Conservation (phyloP, 2,888 invertebrate genomes). For the Ectemnius continuus region DNA sequence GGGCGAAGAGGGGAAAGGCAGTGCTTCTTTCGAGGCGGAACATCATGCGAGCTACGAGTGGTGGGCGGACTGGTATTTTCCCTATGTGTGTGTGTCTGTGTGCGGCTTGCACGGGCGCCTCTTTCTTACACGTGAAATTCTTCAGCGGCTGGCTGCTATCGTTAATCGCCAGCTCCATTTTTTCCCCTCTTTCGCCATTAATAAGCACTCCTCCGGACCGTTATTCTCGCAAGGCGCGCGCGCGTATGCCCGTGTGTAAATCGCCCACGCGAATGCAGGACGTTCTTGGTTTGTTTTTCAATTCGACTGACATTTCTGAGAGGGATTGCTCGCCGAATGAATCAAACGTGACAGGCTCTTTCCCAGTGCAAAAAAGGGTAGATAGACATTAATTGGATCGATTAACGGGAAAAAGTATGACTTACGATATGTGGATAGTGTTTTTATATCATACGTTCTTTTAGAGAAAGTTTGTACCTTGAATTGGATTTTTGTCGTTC, state of each 20-base stretch:
- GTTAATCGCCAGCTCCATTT: conserved; percentile 45
- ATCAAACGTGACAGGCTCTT: too few species aligned
- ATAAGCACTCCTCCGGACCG: conserved; percentile 27
- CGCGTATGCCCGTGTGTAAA: neutral
- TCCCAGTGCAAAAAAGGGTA: too few species aligned
- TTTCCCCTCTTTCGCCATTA: conserved; percentile 18
- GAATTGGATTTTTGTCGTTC: too few species aligned
- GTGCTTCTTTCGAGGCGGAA: neutral
- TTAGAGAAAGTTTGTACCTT: too few species aligned
- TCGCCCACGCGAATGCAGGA: conserved; percentile 3
- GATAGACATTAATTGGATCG: too few species aligned
- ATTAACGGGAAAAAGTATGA: too few species aligned
- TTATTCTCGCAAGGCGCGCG: conserved; percentile 17
- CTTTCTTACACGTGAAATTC: conserved; percentile 48
- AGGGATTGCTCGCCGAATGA: too few species aligned
- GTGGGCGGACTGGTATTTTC: conserved; percentile 56
- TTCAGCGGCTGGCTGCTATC: conserved; percentile 31
- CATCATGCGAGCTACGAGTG: conserved; percentile 39
- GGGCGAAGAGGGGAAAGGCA: conserved; percentile 30
- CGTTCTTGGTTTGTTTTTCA: neutral
- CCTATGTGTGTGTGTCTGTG: conserved; percentile 13
- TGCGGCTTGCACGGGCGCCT: too few species aligned
- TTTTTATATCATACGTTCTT: too few species aligned
- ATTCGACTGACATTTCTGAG: too few species aligned
- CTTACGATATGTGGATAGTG: too few species aligned